Conservation (phyloP, 2,888 invertebrate genomes). For the Brenthis daphne region DNA sequence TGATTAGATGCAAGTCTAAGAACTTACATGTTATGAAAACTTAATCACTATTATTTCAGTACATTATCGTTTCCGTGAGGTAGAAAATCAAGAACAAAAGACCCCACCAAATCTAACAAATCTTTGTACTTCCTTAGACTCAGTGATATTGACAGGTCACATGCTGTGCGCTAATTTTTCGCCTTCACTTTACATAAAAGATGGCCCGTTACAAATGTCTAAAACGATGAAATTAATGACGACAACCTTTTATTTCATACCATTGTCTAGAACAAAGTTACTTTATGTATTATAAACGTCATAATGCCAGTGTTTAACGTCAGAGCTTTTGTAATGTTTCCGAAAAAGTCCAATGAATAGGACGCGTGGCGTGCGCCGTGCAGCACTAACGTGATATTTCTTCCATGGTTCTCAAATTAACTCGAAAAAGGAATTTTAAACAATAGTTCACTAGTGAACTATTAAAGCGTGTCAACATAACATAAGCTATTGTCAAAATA, state of each 20-base stretch:
- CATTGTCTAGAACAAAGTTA: conserved; percentile 73
- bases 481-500: conserved; percentile 5
- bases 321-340: conserved; percentile 70
- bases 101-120: conserved; percentile 1
- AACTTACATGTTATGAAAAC: no score
- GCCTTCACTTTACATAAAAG: conserved; percentile 59
- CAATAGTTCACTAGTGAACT: conserved; percentile 34
- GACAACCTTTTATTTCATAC: conserved; percentile 73
- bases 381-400: conserved; percentile 65
- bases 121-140: conserved; percentile 19
- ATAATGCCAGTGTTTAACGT: conserved; percentile 81
- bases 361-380: conserved; percentile 72
- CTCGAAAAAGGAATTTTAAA: conserved; percentile 48
- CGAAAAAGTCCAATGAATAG: conserved; percentile 71
- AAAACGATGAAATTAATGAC: conserved; percentile 77
- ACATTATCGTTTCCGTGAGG: background rate
- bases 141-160: conserved; percentile 50
- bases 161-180: conserved; percentile 73
- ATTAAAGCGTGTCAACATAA: conserved; percentile 15
- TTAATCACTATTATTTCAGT: no score
- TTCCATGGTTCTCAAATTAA: conserved; percentile 67
- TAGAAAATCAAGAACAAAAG: conserved; percentile 27
- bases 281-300: conserved; percentile 76
- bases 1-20: no score
- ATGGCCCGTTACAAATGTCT: conserved; percentile 76